Evolutionary conservation across 2,888 invertebrate species (phyloP).

Genomic region (Agonopterix heracliana): DNA sequence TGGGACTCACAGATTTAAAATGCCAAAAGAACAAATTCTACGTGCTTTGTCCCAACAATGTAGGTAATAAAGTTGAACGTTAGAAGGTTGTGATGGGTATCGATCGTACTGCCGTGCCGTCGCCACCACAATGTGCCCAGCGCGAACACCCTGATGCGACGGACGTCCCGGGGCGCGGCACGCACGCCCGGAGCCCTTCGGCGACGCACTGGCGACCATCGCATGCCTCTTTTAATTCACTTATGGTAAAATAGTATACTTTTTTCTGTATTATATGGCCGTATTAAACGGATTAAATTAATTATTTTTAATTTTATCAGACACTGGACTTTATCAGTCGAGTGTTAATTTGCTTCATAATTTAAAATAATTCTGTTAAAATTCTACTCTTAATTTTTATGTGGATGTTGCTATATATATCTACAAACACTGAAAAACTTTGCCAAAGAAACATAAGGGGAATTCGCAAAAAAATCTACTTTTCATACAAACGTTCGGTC

Average conservation of each 20-base stretch:
- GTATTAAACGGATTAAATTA: background rate
- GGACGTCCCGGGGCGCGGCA: conserved; percentile 16
- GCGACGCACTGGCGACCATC: conserved; percentile 24
- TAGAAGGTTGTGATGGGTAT: conserved; percentile 37
- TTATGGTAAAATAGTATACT: conserved; percentile 16
- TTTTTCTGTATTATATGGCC: background rate
- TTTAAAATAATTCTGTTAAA: background rate
- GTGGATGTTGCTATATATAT: too few relatives aligned
- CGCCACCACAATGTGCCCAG: conserved; percentile 34
- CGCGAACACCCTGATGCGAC: conserved; percentile 27
- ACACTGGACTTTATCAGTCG: background rate
- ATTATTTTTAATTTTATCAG: conserved; percentile 18
- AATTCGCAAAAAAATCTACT: too few relatives aligned
- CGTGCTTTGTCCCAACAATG: background rate
- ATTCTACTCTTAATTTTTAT: background rate
- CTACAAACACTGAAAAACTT: too few relatives aligned
- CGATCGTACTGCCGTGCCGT: conserved; percentile 45
- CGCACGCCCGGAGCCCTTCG: conserved; percentile 39
- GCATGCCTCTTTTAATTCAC: conserved; percentile 20
- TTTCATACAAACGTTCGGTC: too few relatives aligned
- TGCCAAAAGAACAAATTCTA: conserved; percentile 3
- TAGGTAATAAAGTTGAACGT: conserved; percentile 19
- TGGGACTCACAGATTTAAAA: background rate
- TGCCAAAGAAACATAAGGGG: too few relatives aligned
- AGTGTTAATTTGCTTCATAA: background rate